phyloP scores from a whole-genome alignment of 2,888 invertebrate species.

The Dendrolimus pini region DNA sequence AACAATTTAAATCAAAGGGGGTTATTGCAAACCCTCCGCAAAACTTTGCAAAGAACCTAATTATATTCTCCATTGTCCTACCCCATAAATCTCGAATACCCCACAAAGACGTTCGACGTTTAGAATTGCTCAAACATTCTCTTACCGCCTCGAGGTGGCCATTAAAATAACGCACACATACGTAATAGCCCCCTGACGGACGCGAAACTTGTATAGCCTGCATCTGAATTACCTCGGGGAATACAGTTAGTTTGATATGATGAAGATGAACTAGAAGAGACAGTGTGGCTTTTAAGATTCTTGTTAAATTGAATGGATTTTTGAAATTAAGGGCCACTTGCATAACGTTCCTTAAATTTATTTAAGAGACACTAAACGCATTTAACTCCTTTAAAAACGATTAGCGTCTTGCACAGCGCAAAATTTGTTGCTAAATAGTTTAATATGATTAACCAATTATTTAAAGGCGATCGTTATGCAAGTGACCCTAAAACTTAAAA shows the following conservation, averaged over 20 bases:
- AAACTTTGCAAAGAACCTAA: neutral
- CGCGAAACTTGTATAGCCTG: constrained; percentile 59
- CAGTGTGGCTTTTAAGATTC: neutral
- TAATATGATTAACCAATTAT: too few species aligned
- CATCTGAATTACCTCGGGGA: constrained; percentile 62
- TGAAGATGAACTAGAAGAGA: constrained; percentile 16
- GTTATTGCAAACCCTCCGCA: neutral
- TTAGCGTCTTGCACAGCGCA: too few species aligned
- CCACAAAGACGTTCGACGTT: constrained; percentile 10
- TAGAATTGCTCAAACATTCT: constrained; percentile 16
- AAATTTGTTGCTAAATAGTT: too few species aligned
- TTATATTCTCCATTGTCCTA: constrained; percentile 7
- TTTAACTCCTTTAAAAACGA: too few species aligned
- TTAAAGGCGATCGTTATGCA: too few species aligned
- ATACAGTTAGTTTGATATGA: constrained; percentile 19
- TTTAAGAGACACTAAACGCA: too few species aligned
- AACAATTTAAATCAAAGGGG: neutral
- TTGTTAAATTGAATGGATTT: too few species aligned
- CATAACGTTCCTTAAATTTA: too few species aligned
- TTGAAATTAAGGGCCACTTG: too few species aligned
- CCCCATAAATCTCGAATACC: constrained; percentile 9
- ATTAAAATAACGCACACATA: constrained; percentile 50
- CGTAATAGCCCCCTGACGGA: constrained; percentile 50
- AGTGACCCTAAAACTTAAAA: too few species aligned
- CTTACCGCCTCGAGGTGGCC: constrained; percentile 46